A percentile compares a stretch with the other conserved stretches of the same genome.
phyloP scores from a whole-genome alignment of 1,140 invertebrate species.

The Sycophila sp. region DNA sequence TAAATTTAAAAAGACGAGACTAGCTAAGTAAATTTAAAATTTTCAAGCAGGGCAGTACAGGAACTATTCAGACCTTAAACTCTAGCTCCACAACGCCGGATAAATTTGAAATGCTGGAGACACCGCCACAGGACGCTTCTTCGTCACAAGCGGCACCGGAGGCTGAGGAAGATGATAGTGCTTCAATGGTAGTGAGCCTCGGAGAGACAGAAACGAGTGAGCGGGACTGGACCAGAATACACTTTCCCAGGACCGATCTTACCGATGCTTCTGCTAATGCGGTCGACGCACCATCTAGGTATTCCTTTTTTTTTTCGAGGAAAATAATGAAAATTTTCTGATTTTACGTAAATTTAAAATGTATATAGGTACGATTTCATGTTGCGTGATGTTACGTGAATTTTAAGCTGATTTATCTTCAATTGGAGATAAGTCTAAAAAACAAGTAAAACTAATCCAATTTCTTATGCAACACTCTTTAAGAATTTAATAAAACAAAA shows the following conservation, averaged over 20 bases:
- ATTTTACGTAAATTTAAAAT: too few species aligned
- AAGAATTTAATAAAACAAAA: too few species aligned
- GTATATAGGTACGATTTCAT: too few species aligned
- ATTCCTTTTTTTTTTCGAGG: constrained; percentile 2
- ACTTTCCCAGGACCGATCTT: constrained; percentile 52
- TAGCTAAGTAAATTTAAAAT: not conserved
- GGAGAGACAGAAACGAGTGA: constrained; percentile 62
- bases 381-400: not conserved
- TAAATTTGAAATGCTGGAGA: constrained; percentile 61
- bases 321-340: too few species aligned
- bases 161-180: constrained; percentile 59
- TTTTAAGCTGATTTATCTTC: too few species aligned
- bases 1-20: too few species aligned
- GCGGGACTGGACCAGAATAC: constrained; percentile 61
- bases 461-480: too few species aligned
- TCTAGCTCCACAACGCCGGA: constrained; percentile 61
- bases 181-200: constrained; percentile 57
- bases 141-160: constrained; percentile 49
- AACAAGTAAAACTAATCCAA: too few species aligned
- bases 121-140: constrained; percentile 52
- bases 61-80: constrained; percentile 54
- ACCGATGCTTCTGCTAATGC: constrained; percentile 42
- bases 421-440: too few species aligned
- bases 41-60: constrained; percentile 44
- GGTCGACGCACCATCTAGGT: constrained; percentile 48